phyloP scores from a whole-genome alignment of 2,888 invertebrate genomes.

The Congeria kusceri region DNA sequence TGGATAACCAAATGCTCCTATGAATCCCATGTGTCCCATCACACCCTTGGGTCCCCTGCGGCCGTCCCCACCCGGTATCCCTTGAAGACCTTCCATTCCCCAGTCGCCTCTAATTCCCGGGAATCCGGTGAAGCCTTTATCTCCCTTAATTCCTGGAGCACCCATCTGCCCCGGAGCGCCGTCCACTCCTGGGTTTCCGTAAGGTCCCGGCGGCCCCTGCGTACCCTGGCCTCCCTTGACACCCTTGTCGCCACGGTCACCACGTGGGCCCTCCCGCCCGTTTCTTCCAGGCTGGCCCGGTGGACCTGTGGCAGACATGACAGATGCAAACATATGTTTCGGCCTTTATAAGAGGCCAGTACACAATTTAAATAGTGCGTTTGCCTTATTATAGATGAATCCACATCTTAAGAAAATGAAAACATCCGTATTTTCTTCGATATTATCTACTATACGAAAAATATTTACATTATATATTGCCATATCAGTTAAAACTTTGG shows the following conservation, averaged over 20 bases:
- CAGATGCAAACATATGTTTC: too few species aligned
- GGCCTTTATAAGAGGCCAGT: too few species aligned
- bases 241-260: conserved; percentile 57
- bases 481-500: too few species aligned
- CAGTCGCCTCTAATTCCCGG: conserved; percentile 48
- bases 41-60: conserved; percentile 46
- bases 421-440: too few species aligned
- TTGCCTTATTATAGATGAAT: too few species aligned
- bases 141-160: conserved; percentile 46
- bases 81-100: conserved; percentile 56
- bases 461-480: too few species aligned
- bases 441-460: too few species aligned
- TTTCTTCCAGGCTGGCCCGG: conserved; percentile 42
- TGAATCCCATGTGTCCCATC: conserved; percentile 46
- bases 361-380: too few species aligned
- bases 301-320: conserved; percentile 55
- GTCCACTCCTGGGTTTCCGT: conserved; percentile 59
- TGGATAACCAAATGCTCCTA: conserved; percentile 53
- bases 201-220: conserved; percentile 55
- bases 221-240: conserved; percentile 49
- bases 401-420: too few species aligned
- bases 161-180: conserved; percentile 52
- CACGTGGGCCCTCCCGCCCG: conserved; percentile 51
- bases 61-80: conserved; percentile 47
- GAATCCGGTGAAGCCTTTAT: conserved; percentile 51